phyloP scores from a whole-genome alignment of 2,888 invertebrate genomes.

The Xylota segnis region DNA sequence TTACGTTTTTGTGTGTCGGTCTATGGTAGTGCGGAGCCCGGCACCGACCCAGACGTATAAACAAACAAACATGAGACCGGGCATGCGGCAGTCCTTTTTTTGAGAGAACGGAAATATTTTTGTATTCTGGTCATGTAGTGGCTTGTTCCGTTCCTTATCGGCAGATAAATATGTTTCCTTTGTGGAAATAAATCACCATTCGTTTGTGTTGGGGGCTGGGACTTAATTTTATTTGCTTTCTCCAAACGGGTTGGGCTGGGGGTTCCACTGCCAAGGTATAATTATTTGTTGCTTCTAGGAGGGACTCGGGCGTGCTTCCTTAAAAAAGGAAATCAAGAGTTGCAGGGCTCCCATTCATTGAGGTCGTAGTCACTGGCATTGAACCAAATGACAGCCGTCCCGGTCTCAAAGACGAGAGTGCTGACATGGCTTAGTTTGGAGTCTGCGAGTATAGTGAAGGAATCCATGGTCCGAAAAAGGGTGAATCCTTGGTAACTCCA shows the following conservation, averaged over 20 bases:
- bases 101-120: conserved; percentile 43
- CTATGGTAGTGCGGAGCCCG: background rate
- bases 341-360: no score
- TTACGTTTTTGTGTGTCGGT: conserved; percentile 21
- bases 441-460: no score
- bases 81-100: conserved; percentile 22
- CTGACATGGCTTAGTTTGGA: no score
- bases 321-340: background rate
- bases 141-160: conserved; percentile 69
- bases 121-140: conserved; percentile 65
- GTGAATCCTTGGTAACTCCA: no score
- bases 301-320: background rate
- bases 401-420: no score
- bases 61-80: conserved; percentile 67
- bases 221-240: conserved; percentile 68
- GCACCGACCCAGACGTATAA: conserved; percentile 59
- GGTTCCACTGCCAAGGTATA: conserved; percentile 12
- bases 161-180: conserved; percentile 70
- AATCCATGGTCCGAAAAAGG: no score
- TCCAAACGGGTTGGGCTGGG: background rate
- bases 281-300: conserved; percentile 45
- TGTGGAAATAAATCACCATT: conserved; percentile 71
- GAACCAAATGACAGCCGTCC: no score
- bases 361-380: no score
- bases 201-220: conserved; percentile 44